A percentile compares a stretch with the other conserved stretches of the same genome.
Evolutionary conservation across 2,113 vertebrate genomes (phyloP).

Genomic region (Mastomys natalensis): DNA sequence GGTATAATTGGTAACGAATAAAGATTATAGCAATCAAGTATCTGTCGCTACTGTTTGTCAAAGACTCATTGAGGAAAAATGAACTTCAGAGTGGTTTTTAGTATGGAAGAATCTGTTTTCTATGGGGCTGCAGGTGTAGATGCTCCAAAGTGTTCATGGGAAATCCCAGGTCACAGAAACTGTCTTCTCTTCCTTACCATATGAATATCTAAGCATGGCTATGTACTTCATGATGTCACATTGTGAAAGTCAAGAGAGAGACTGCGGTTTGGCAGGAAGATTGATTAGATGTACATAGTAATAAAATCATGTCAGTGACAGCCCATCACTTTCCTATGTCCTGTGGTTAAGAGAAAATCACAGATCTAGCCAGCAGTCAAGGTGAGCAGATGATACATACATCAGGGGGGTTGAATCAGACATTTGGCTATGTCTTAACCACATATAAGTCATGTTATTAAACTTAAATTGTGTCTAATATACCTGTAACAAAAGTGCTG

Average conservation of each 20-base stretch:
- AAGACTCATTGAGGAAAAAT: background rate
- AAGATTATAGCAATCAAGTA: background rate
- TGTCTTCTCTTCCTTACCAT: background rate
- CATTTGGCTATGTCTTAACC: background rate
- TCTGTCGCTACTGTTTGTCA: background rate
- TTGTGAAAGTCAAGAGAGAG: background rate
- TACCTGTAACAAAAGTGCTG: background rate
- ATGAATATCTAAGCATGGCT: background rate
- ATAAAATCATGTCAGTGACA: background rate
- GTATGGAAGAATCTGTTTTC: background rate
- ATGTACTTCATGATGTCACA: background rate
- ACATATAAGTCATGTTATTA: background rate
- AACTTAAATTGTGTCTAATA: background rate
- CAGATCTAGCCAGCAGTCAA: background rate
- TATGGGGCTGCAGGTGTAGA: background rate
- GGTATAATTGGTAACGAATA: background rate
- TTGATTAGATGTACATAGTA: background rate
- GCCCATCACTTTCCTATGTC: background rate
- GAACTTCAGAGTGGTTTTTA: background rate
- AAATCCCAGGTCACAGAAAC: background rate
- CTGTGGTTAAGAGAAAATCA: background rate
- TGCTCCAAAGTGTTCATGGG: background rate
- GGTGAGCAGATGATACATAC: background rate
- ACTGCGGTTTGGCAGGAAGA: background rate
- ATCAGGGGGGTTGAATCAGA: background rate